phyloP scores from a whole-genome alignment of 2,113 vertebrate species.

The Argyrosomus japonicus region DNA sequence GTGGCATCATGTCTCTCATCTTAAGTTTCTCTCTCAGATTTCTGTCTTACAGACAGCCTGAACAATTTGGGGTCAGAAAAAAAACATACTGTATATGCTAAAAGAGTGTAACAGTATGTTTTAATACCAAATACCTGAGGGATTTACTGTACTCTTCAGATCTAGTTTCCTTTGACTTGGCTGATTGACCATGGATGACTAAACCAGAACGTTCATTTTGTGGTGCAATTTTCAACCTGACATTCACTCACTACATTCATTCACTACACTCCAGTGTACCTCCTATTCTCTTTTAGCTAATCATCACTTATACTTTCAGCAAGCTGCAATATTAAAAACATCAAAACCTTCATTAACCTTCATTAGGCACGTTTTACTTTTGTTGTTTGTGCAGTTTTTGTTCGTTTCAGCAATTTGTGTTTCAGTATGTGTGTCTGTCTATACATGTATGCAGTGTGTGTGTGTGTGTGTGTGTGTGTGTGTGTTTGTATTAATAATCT shows the following conservation, averaged over 20 bases:
- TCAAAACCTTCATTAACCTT: not conserved
- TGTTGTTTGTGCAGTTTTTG: slow-evolving; percentile 6
- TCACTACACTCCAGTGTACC: not conserved
- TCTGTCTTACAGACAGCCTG: not conserved
- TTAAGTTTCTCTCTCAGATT: not conserved
- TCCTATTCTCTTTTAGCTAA: not conserved
- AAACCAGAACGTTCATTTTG: not conserved
- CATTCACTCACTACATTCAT: too few species aligned
- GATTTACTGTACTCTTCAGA: not conserved
- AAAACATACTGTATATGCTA: not conserved
- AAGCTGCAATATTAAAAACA: not conserved
- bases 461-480: slow-evolving; percentile 36
- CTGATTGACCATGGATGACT: not conserved
- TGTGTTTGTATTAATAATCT: slow-evolving; percentile 66
- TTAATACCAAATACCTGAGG: not conserved
- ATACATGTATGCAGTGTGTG: slow-evolving; percentile 21
- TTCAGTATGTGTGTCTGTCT: slow-evolving; percentile 18
- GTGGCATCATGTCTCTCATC: not conserved
- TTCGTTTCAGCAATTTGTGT: slow-evolving; percentile 32
- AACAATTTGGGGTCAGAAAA: not conserved
- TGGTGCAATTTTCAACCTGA: not conserved
- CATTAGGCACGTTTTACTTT: not conserved
- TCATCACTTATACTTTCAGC: not conserved
- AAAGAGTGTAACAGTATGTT: not conserved
- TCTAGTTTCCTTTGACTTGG: not conserved